Conservation (phyloP, 1,140 invertebrate species). For the Magallana ariakensis region DNA sequence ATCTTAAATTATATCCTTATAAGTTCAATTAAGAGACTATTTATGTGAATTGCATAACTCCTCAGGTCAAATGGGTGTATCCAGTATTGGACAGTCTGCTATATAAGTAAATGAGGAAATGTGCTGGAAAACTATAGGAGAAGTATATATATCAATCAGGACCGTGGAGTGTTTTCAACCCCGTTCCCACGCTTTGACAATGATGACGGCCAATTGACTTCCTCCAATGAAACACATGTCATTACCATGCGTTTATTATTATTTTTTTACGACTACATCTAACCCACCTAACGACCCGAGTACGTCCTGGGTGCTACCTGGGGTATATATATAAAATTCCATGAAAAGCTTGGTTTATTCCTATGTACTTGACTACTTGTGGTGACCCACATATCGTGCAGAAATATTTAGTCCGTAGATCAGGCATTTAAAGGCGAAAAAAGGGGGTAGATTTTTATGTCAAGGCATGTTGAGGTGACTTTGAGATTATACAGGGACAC, state of each 20-base stretch:
- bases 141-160: background rate
- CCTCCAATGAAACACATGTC: conserved; percentile 23
- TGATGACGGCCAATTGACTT: background rate
- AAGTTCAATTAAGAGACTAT: conserved; percentile 13
- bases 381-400: background rate
- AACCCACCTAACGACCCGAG: background rate
- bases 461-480: background rate
- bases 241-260: background rate
- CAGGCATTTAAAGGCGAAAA: conserved; percentile 6
- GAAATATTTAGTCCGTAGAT: background rate
- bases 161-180: background rate
- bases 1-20: conserved; percentile 30
- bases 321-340: conserved; percentile 15
- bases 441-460: background rate
- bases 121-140: background rate
- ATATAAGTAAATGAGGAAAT: conserved; percentile 14
- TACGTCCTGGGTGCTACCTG: background rate
- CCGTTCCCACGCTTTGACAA: conserved; percentile 1
- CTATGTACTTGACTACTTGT: conserved; percentile 7
- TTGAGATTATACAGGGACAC: background rate
- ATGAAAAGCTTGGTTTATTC: conserved; percentile 18
- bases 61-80: conserved; percentile 27
- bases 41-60: conserved; percentile 9
- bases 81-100: background rate
- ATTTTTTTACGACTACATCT: background rate